Percentiles rank a stretch among this genome's conserved stretches.
phyloP scores from a whole-genome alignment of 2,888 invertebrate genomes.

The Auanema sp. region DNA sequence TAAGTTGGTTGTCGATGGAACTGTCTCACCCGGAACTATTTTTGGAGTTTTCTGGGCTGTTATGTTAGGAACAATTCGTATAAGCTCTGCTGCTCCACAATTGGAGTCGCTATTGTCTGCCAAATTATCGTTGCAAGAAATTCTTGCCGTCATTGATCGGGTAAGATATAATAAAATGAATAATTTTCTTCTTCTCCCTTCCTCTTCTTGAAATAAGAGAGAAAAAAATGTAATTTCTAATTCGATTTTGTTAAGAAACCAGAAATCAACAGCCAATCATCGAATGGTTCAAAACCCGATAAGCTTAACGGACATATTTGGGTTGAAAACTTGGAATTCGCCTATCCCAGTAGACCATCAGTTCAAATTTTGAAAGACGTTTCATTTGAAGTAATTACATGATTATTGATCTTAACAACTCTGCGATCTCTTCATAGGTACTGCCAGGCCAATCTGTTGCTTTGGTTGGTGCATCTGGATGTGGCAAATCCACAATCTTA shows the following conservation, averaged over 20 bases:
- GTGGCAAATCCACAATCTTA: slow-evolving; percentile 55
- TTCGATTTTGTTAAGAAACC: slow-evolving; percentile 63
- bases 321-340: slow-evolving; percentile 66
- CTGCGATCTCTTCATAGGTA: slow-evolving; percentile 15
- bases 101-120: slow-evolving; percentile 80
- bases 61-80: slow-evolving; percentile 65
- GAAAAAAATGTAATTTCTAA: no score
- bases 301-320: slow-evolving; percentile 66
- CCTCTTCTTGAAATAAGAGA: no score
- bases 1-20: slow-evolving; percentile 37
- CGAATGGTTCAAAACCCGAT: slow-evolving; percentile 65
- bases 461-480: slow-evolving; percentile 55
- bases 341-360: slow-evolving; percentile 66
- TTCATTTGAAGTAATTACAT: slow-evolving; percentile 30
- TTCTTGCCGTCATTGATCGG: slow-evolving; percentile 67
- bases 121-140: slow-evolving; percentile 75
- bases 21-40: slow-evolving; percentile 47
- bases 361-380: slow-evolving; percentile 57
- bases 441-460: slow-evolving; percentile 51
- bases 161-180: slow-evolving; percentile 51
- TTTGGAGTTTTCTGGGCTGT: slow-evolving; percentile 58
- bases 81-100: slow-evolving; percentile 82
- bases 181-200: background rate
- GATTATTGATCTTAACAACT: background rate
- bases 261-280: slow-evolving; percentile 64